Conservation (phyloP, 2,797 vertebrate genomes). For the Microhierax caerulescens region DNA sequence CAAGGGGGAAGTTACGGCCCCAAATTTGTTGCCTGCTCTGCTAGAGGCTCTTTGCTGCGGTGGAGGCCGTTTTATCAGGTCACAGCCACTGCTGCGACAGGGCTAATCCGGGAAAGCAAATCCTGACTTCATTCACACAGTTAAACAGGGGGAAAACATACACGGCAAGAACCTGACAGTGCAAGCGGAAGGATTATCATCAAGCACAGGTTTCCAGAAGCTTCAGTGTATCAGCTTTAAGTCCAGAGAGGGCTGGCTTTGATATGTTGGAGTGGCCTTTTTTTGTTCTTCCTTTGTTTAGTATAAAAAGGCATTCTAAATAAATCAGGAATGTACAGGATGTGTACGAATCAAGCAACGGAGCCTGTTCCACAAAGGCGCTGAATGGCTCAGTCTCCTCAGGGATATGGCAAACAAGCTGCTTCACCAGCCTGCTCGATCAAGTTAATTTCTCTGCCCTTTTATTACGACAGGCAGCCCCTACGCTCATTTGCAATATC, state of each 20-base stretch:
- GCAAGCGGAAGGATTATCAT: background rate
- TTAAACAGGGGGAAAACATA: background rate
- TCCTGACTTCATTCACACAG: background rate
- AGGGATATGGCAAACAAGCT: background rate
- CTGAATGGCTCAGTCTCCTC: background rate
- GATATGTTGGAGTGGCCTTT: background rate
- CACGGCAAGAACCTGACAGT: background rate
- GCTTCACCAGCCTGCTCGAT: background rate
- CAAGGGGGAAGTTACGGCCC: rapidly evolving
- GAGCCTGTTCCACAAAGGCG: background rate
- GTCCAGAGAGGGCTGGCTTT: background rate
- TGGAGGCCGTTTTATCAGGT: background rate
- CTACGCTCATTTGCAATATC: rapidly evolving
- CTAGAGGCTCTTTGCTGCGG: background rate
- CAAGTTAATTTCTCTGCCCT: background rate
- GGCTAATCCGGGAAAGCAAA: background rate
- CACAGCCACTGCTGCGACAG: background rate
- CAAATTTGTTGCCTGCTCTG: background rate
- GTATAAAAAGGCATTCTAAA: background rate
- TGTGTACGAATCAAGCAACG: background rate
- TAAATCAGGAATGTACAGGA: background rate
- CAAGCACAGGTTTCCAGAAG: background rate
- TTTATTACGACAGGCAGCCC: background rate
- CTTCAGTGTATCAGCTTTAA: background rate
- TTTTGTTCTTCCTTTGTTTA: background rate